phyloP scores from a whole-genome alignment of 2,113 vertebrate genomes.

The Ctenomys sociabilis region DNA sequence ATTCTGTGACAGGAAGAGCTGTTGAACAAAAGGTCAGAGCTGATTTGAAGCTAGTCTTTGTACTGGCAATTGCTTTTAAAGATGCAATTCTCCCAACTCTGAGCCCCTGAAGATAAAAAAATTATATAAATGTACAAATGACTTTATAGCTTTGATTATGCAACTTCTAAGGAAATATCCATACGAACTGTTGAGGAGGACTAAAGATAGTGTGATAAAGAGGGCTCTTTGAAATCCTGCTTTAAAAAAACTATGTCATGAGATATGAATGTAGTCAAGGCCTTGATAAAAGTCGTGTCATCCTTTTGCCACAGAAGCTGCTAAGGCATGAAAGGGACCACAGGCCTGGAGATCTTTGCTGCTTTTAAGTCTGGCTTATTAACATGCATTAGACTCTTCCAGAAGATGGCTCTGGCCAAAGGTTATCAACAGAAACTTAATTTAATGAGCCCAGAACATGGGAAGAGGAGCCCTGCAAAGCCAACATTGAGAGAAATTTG shows the following conservation, averaged over 20 bases:
- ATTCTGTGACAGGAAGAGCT: slow-evolving; percentile 67
- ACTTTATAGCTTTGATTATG: slow-evolving; percentile 69
- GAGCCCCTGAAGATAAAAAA: slow-evolving; percentile 74
- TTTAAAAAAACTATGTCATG: slow-evolving; percentile 77
- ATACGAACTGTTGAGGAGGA: slow-evolving; percentile 72
- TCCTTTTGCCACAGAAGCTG: slow-evolving; percentile 66
- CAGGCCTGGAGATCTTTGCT: slow-evolving; percentile 67
- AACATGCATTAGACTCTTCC: slow-evolving; percentile 71
- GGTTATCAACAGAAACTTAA: slow-evolving; percentile 72
- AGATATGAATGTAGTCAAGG: slow-evolving; percentile 73
- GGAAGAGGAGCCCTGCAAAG: slow-evolving; percentile 51
- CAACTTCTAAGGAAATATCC: slow-evolving; percentile 62
- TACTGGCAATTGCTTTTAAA: slow-evolving; percentile 79
- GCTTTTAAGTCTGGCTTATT: slow-evolving; percentile 75
- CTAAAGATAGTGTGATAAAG: slow-evolving; percentile 78
- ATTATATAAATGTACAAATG: slow-evolving; percentile 77
- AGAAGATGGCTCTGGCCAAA: slow-evolving; percentile 58
- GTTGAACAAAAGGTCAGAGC: slow-evolving; percentile 83
- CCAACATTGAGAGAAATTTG: slow-evolving; percentile 54
- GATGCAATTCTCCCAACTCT: slow-evolving; percentile 67
- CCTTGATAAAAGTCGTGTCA: slow-evolving; percentile 72
- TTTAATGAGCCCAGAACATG: slow-evolving; percentile 76
- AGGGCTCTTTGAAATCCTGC: slow-evolving; percentile 71
- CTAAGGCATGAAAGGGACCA: slow-evolving; percentile 74
- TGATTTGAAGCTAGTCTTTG: slow-evolving; percentile 80